Base-by-base conservation (phyloP, 2,797 vertebrate genomes). In the Acestrorhynchus altus region DNA sequence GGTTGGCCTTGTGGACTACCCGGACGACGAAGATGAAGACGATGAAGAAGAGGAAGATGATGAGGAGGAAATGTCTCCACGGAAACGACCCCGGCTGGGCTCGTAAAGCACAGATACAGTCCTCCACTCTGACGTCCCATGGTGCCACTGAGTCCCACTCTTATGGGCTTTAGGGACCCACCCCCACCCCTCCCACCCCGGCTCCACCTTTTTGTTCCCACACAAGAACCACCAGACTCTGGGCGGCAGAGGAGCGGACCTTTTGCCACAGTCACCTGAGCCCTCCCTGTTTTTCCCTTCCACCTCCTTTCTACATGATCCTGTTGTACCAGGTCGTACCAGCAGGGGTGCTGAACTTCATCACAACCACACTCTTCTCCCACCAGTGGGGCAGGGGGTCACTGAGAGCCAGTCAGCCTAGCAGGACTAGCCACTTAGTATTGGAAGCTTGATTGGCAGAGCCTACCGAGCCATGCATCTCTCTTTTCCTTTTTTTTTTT, bases 1-100 rank as follows among this genome's bases (percentile, higher is more conserved):
- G 76, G 96, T 99, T 67, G 98, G 98, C 75, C 93, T 99, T 79
- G 98, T 99, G 90, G 98, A 99, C 92, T 99, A 99, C 86, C 98
- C 98, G 49, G 98, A 99, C 24, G 98, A 99, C 72, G 98, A 99
- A 90, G 98, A 99, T 0, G 98, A 99, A 4, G 98, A 99, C 0
- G 96, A 98, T 42, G 97, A 98, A 71, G 97, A 99, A 18, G 96
- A 98, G 8, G 81, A 82, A 0, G 95, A 94, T 71, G 97, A 98
- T 60, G 97, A 98, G 84, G 94, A 95, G 49, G 91, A 93, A 44
- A 91, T 96, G 59, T 94, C 97, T 76, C 97, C 95, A 51, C 93
- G 96, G 84, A 99, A 99, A 91, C 95, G 98, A 87, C 95, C 98
- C 88, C 96, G 98, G 59, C 94, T 99, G 83, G 97, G 96, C 87